phyloP scores from a whole-genome alignment of 2,888 invertebrate genomes.

The Thysanoteuthis rhombus region DNA sequence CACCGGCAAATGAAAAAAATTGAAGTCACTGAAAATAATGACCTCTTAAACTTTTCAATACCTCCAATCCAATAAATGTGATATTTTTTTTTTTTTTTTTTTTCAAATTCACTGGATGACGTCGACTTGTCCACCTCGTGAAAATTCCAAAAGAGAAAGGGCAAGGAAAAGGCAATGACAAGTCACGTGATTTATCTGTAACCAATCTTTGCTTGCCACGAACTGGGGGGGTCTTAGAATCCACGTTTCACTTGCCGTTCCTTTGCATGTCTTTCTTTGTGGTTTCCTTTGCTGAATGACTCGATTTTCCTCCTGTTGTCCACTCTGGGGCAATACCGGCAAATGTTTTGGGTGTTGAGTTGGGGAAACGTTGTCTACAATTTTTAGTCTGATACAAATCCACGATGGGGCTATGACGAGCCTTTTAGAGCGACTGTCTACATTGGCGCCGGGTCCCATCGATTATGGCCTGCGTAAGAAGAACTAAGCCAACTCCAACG shows the following conservation, averaged over 20 bases:
- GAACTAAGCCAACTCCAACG: neutral
- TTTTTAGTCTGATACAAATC: neutral
- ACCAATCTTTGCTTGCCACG: neutral
- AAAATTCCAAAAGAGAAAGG: neutral
- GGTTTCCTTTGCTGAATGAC: neutral
- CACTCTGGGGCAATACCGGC: neutral
- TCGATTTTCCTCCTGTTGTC: neutral
- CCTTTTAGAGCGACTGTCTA: neutral
- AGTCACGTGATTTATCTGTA: neutral
- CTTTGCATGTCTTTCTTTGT: neutral
- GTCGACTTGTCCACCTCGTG: neutral
- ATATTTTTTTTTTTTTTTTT: neutral
- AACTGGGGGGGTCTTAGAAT: neutral
- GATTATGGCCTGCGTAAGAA: neutral
- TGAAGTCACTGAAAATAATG: neutral
- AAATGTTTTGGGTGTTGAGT: no score
- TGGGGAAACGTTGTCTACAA: neutral
- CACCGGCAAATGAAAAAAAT: neutral
- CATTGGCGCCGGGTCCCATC: neutral
- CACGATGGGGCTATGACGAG: neutral
- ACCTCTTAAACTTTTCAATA: neutral
- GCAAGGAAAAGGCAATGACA: neutral
- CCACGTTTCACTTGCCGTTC: neutral
- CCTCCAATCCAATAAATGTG: neutral
- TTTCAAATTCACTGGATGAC: neutral